Conservation (phyloP, 2,113 vertebrate species). For the Labrus mixtus region DNA sequence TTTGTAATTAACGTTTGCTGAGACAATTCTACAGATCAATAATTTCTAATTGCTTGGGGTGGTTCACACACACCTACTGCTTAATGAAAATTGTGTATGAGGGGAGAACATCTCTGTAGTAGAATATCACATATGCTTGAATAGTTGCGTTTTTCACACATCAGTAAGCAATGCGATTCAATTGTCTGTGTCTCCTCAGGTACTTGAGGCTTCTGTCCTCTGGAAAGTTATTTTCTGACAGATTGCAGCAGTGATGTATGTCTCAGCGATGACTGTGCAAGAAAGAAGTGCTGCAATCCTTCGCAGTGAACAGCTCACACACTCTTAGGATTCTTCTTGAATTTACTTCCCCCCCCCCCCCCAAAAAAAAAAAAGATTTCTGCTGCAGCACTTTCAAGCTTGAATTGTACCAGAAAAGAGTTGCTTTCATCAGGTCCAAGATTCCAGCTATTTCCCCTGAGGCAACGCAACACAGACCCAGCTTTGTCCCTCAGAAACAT, state of each 20-base stretch:
- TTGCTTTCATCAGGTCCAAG: slow-evolving; percentile 61
- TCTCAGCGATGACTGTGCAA: neutral
- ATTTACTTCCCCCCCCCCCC: slow-evolving; percentile 48
- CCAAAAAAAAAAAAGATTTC: slow-evolving; percentile 34
- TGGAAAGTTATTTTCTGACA: slow-evolving; percentile 8
- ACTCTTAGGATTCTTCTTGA: slow-evolving; percentile 40
- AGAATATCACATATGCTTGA: neutral
- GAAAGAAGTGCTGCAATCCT: slow-evolving; percentile 12
- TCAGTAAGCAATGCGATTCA: neutral
- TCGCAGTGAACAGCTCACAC: slow-evolving; percentile 23
- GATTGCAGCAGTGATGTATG: neutral
- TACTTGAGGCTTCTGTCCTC: neutral
- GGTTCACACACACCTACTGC: neutral
- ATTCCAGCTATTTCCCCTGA: slow-evolving; percentile 56
- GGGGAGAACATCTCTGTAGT: neutral
- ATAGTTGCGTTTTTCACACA: neutral
- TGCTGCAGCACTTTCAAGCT: slow-evolving; percentile 51
- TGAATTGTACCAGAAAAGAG: slow-evolving; percentile 58
- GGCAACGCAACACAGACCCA: slow-evolving; percentile 74
- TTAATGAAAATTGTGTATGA: slow-evolving; percentile 12
- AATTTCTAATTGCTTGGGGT: slow-evolving; percentile 51
- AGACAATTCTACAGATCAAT: slow-evolving; percentile 61
- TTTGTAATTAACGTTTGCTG: slow-evolving; percentile 56
- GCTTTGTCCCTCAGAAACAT: slow-evolving; percentile 71
- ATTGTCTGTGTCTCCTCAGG: neutral